These are phyloP conservation scores for Ennomos quercinarius DNA, from an alignment of 2,888 invertebrate species.

Conservation along the genomic window DNA sequence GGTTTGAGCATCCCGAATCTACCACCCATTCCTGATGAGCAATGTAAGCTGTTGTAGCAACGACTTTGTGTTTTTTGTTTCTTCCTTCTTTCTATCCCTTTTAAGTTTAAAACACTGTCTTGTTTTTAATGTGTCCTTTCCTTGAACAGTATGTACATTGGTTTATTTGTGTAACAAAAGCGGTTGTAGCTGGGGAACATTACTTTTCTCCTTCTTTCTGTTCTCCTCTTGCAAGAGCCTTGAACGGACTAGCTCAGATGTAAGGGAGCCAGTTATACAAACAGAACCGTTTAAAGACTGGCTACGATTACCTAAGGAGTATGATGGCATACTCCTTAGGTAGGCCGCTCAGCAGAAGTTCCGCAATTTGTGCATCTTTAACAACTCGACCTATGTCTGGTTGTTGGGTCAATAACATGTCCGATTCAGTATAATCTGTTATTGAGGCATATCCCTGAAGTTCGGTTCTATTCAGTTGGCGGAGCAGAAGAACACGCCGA, in stretches of 20 bases:
- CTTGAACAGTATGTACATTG: no score
- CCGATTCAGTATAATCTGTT: conserved; percentile 3
- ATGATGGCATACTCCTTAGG: not conserved
- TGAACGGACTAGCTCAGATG: not conserved
- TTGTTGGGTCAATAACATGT: not conserved
- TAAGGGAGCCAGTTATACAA: not conserved
- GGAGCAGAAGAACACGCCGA: no score
- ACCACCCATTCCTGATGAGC: not conserved
- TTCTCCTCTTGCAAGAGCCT: not conserved
- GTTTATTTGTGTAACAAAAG: not conserved
- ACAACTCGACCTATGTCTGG: not conserved
- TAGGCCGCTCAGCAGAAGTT: not conserved
- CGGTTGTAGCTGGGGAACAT: not conserved
- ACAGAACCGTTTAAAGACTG: not conserved
- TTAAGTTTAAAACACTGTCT: no score
- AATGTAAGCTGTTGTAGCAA: not conserved
- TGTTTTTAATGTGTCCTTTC: no score
- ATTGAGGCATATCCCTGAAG: conserved; percentile 1
- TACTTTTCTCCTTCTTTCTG: not conserved
- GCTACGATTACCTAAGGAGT: not conserved
- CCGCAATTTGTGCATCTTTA: not conserved
- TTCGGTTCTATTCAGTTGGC: conserved; percentile 1
- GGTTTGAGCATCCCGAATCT: not conserved
- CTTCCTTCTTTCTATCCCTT: no score
- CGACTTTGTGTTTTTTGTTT: no score